A percentile compares a stretch with the other conserved stretches of the same genome.
phyloP scores from a whole-genome alignment of 1,140 invertebrate species.

The Gonioctena quinquepunctata region DNA sequence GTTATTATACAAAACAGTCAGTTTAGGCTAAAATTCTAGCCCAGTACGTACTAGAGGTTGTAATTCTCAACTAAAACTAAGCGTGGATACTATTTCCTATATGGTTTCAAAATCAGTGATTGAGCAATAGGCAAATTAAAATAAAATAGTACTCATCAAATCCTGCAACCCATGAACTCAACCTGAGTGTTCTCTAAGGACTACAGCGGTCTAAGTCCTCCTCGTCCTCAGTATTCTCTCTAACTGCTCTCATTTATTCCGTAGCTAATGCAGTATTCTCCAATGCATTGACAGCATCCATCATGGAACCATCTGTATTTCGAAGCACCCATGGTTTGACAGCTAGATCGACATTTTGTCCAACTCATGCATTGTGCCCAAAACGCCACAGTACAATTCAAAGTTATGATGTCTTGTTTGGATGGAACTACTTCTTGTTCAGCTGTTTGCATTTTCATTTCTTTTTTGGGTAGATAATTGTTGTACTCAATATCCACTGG shows the following conservation, averaged over 20 bases:
- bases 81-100: too few relatives aligned
- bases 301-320: constrained; percentile 92
- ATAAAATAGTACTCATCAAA: too few relatives aligned
- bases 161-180: too few relatives aligned
- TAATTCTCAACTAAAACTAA: too few relatives aligned
- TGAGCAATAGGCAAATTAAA: too few relatives aligned
- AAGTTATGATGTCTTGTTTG: constrained; percentile 67
- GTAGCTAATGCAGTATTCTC: constrained; percentile 87
- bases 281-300: constrained; percentile 93
- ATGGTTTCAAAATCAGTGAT: too few relatives aligned
- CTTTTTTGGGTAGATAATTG: constrained; percentile 60
- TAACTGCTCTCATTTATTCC: constrained; percentile 85
- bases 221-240: too few relatives aligned
- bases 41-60: too few relatives aligned
- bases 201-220: too few relatives aligned
- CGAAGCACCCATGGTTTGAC: constrained; percentile 71
- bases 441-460: constrained; percentile 68
- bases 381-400: constrained; percentile 93
- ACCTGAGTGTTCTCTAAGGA: too few relatives aligned
- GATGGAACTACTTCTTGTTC: constrained; percentile 65
- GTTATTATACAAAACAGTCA: too few relatives aligned
- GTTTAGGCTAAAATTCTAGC: too few relatives aligned
- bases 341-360: constrained; percentile 82
- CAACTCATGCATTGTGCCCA: constrained; percentile 88
- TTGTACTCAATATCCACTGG: constrained; percentile 70